These are phyloP conservation scores for Eudemis profundana DNA, from an alignment of 2,888 invertebrate genomes.

Conservation along the genomic window DNA sequence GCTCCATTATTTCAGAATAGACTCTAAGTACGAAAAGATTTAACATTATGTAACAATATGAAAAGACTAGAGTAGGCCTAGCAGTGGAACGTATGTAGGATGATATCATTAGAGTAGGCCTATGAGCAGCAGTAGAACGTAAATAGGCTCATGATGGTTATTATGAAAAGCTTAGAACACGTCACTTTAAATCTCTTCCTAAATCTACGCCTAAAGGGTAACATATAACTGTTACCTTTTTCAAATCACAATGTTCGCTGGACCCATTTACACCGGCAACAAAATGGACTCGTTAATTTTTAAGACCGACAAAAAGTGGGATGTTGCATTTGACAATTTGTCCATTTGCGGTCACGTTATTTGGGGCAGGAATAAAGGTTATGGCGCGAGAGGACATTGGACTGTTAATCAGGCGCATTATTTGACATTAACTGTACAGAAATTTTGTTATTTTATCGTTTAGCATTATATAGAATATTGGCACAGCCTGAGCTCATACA, in stretches of 20 bases:
- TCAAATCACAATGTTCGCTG: slow-evolving; percentile 18
- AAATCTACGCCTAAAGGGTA: slow-evolving; percentile 9
- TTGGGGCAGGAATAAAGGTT: slow-evolving; percentile 7
- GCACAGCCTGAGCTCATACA: no score
- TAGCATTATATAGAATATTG: no score
- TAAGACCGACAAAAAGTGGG: slow-evolving; percentile 27
- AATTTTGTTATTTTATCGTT: no score
- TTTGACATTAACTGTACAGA: background rate
- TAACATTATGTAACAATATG: no score
- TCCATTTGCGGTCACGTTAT: slow-evolving; percentile 31
- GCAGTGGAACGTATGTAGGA: no score
- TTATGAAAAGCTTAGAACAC: no score
- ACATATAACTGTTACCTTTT: slow-evolving; percentile 28
- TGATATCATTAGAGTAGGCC: no score
- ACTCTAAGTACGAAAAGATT: no score
- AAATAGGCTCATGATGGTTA: no score
- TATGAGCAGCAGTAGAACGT: no score
- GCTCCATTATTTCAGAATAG: no score
- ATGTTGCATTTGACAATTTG: slow-evolving; percentile 36
- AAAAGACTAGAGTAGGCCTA: no score
- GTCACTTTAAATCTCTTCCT: slow-evolving; percentile 9
- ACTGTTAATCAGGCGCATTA: slow-evolving; percentile 5
- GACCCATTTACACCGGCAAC: slow-evolving; percentile 21
- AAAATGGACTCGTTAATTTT: slow-evolving; percentile 36
- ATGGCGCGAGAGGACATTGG: background rate